phyloP scores from a whole-genome alignment of 2,888 invertebrate species.

The Atethmia centrago region DNA sequence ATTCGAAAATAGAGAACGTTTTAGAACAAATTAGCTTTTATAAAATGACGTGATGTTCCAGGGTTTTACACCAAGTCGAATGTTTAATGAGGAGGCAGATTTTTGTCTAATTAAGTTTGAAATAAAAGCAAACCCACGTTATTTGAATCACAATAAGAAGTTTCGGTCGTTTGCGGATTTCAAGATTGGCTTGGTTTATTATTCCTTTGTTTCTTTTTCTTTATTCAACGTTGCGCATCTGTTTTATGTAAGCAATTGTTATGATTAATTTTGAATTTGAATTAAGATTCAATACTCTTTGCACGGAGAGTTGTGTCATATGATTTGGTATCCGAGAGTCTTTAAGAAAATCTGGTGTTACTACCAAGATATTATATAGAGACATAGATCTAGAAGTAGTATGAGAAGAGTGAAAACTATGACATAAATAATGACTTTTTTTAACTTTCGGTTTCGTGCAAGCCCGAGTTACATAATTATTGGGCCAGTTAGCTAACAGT shows the following conservation, averaged over 20 bases:
- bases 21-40: slow-evolving; percentile 29
- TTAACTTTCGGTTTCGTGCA: neutral
- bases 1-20: slow-evolving; percentile 16
- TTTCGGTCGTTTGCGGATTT: slow-evolving; percentile 50
- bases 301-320: neutral
- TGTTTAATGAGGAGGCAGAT: slow-evolving; percentile 71
- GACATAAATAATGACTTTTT: no score
- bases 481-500: neutral
- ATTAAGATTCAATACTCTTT: slow-evolving; percentile 7
- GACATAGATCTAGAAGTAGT: neutral
- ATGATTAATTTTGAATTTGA: slow-evolving; percentile 28
- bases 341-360: neutral
- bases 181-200: slow-evolving; percentile 41
- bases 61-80: slow-evolving; percentile 62
- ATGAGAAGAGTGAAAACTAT: neutral
- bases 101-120: slow-evolving; percentile 72
- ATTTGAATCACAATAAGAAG: slow-evolving; percentile 71
- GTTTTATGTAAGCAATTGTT: slow-evolving; percentile 35
- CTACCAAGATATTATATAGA: neutral
- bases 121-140: slow-evolving; percentile 66
- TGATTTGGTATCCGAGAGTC: neutral
- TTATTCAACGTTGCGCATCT: slow-evolving; percentile 30
- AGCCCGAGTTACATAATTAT: neutral
- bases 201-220: slow-evolving; percentile 60
- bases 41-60: slow-evolving; percentile 40